Evolutionary conservation across 2,113 vertebrate genomes (phyloP), one percentile per base, ranked within the genome.

Genomic region (Alethe diademata): DNA sequence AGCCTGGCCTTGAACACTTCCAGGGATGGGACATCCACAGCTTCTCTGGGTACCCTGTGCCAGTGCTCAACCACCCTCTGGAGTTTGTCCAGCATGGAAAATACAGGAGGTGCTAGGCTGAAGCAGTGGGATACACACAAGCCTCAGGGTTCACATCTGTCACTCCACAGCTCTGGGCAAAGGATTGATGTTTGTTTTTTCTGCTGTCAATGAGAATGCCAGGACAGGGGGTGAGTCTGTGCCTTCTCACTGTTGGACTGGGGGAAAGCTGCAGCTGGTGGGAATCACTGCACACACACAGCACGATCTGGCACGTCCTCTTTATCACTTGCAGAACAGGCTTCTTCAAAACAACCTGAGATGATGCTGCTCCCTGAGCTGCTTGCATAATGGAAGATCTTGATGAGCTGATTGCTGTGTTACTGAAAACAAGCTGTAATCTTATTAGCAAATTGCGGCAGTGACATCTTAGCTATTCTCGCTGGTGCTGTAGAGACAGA

Each of bases 341-440:
- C 71, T 96, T 83, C 95, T 90, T 31, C 95, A 29, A 88, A 95
- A 95, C 92, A 96, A 36, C 94, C 91, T 36, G 5, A 48, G 62
- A 14, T 78, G 91, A 91, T 25, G 61, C 83, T 80, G 92, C 91
- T 95, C 79, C 91, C 86, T 1, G 31, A 64, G 94, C 92, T 64
- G 72, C 88, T 97, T 97, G 96, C 94, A 90, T 97, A 96, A 96
- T 94, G 82, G 83, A 6, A 80, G 75, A 24, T 90, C 83, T 67
- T 86, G 95, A 96, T 94, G 91, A 92, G 91, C 91, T 67, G 86
- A 97, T 96, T 88, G 88, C 75, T 40, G 64, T 76, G 91, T 83
- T 93, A 83, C 82, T 90, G 94, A 88, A 92, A 96, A 88, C 96
- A 96, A 95, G 61, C 90, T 85, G 31, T 76, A 93, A 96, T 94